Percentiles rank a stretch among this genome's conserved stretches.
Conservation (phyloP, 2,888 invertebrate genomes). For the Sclerodermus sp. region DNA sequence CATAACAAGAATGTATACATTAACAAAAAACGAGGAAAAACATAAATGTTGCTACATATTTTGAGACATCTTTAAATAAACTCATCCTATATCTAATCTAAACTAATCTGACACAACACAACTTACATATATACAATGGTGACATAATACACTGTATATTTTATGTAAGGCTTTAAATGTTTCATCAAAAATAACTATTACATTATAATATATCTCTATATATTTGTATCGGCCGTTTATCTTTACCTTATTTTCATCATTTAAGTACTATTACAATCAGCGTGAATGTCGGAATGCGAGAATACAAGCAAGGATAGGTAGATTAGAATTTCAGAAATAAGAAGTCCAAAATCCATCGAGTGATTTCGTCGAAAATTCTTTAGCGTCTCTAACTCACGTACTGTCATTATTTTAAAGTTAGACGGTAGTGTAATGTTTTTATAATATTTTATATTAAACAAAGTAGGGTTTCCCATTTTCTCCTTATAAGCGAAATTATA, state of each 20-base stretch:
- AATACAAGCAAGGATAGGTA: too few relatives aligned
- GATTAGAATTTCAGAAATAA: too few relatives aligned
- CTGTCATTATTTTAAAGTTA: too few relatives aligned
- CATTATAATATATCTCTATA: slow-evolving; percentile 51
- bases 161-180: slow-evolving; percentile 56
- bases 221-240: slow-evolving; percentile 50
- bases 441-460: too few relatives aligned
- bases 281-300: neutral
- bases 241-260: slow-evolving; percentile 13
- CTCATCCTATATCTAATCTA: slow-evolving; percentile 3
- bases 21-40: slow-evolving; percentile 9
- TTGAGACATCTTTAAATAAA: slow-evolving; percentile 29
- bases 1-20: slow-evolving; percentile 13
- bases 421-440: too few relatives aligned
- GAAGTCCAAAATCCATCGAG: too few relatives aligned
- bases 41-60: slow-evolving; percentile 31
- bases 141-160: slow-evolving; percentile 49
- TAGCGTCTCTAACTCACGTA: too few relatives aligned
- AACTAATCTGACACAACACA: slow-evolving; percentile 11
- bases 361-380: too few relatives aligned
- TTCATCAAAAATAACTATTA: slow-evolving; percentile 54
- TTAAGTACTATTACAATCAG: neutral
- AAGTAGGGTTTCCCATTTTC: too few relatives aligned
- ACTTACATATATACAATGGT: slow-evolving; percentile 23
- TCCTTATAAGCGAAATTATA: too few relatives aligned